Conservation (phyloP, 1,140 invertebrate genomes). For the Drosophila nannoptera region DNA sequence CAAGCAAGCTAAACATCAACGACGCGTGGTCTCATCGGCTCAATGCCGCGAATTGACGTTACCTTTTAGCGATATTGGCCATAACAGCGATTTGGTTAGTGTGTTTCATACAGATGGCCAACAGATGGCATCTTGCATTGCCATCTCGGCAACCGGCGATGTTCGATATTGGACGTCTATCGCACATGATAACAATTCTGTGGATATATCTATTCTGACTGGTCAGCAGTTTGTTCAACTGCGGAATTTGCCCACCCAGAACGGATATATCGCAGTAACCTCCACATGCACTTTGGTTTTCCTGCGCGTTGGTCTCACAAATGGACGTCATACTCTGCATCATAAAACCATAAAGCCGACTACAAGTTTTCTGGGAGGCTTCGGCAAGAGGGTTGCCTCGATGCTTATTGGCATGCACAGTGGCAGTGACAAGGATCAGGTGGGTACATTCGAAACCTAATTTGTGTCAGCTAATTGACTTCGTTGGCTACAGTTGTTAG, state of each 20-base stretch:
- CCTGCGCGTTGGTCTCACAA: slow-evolving; percentile 82
- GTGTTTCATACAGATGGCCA: slow-evolving; percentile 86
- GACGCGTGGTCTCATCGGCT: slow-evolving; percentile 74
- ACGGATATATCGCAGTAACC: slow-evolving; percentile 91
- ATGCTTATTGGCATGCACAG: slow-evolving; percentile 92
- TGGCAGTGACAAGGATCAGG: slow-evolving; percentile 87
- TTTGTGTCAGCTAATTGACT: neutral
- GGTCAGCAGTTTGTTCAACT: slow-evolving; percentile 91
- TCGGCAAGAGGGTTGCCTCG: slow-evolving; percentile 90
- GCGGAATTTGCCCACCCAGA: slow-evolving; percentile 83
- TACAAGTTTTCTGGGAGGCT: slow-evolving; percentile 92
- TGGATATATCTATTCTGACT: slow-evolving; percentile 90
- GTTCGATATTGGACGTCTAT: slow-evolving; percentile 95
- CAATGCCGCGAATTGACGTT: slow-evolving; percentile 90
- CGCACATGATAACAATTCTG: slow-evolving; percentile 91
- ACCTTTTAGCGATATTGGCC: slow-evolving; percentile 94
- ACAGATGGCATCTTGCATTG: slow-evolving; percentile 91
- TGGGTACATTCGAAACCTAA: slow-evolving; percentile 79
- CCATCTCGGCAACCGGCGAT: slow-evolving; percentile 95
- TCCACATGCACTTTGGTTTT: slow-evolving; percentile 93
- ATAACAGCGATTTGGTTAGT: slow-evolving; percentile 92
- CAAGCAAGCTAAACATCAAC: slow-evolving; percentile 67
- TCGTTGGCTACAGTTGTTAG: slow-evolving; percentile 46
- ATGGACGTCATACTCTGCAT: slow-evolving; percentile 84
- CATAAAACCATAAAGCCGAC: slow-evolving; percentile 87